Evolutionary conservation across 2,888 invertebrate genomes (phyloP), one percentile per base, ranked within the genome.

Genomic region (Argyresthia albistria): DNA sequence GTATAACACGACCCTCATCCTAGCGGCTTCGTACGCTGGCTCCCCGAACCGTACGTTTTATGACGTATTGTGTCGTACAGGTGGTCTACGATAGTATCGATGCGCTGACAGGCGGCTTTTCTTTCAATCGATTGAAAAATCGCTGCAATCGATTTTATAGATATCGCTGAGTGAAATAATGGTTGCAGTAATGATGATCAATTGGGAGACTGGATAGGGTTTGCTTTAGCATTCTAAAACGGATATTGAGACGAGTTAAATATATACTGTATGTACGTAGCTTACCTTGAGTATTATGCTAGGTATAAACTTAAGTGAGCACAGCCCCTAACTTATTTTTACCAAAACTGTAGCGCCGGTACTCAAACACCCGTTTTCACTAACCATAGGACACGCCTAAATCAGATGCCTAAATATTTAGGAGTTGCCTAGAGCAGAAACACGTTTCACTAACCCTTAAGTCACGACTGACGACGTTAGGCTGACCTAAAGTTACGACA

Each of bases 41-140:
- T 50, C 50, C 50, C 50, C 12, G 35, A 43, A 43, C 43, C 45
- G 25, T 49, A 46, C 42, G 46, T 57, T 25, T 55, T 55, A 57
- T 50, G 57, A 57, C 39, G 54, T 42, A 57, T 57, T 57, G 57
- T 57, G 43, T 52, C 25, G 46, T 49, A 51, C 53, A 52, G 54
- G 57, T 54, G 57, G 57, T 55, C 53, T 43, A 8, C 12, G n/a
- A 12, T 25, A 25, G 25, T 25, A 25, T 25, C 25, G 25, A 35
- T 35, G 6, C 6, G 50, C 35, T 36, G 45, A 45, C 36, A 35
- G 43, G 10, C 50, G 43, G 50, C 43, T 11, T 14, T 10, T 39
- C 48, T 37, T 37, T 37, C 14, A 15, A 48, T 8, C 14, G 12
- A 12, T 12, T 36, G 48, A 48, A 12, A 15, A 37, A 37, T 14